phyloP scores from a whole-genome alignment of 2,113 vertebrate species.

The Falco punctatus region DNA sequence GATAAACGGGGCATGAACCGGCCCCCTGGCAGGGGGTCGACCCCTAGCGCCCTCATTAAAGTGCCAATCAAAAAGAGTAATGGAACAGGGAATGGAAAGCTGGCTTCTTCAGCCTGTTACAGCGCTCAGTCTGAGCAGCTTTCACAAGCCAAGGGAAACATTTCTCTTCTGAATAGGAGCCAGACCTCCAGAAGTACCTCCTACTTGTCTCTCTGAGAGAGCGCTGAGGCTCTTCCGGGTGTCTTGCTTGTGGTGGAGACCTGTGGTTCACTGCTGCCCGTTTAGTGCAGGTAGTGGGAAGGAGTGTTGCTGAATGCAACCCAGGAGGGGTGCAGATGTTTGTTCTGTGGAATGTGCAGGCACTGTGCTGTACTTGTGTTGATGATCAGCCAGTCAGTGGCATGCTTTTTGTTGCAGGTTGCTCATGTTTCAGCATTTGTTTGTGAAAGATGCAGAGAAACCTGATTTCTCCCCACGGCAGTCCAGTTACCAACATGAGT shows the following conservation, averaged over 20 bases:
- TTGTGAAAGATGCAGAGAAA: not conserved
- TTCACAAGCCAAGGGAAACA: conserved; percentile 49
- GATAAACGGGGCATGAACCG: conserved; percentile 90
- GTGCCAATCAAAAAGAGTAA: conserved; percentile 95
- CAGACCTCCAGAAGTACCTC: conserved; percentile 9
- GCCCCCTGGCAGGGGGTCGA: conserved; percentile 89
- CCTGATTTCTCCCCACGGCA: not conserved
- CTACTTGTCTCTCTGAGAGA: not conserved
- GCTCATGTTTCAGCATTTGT: rapidly evolving
- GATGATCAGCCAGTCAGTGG: rapidly evolving
- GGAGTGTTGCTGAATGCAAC: rapidly evolving
- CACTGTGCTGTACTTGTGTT: not conserved
- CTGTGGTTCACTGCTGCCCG: no score
- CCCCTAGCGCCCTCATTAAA: conserved; percentile 91
- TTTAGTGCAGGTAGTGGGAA: not conserved
- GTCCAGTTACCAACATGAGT: rapidly evolving
- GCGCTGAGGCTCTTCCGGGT: not conserved
- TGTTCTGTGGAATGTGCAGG: not conserved
- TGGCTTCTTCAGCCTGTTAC: conserved; percentile 16
- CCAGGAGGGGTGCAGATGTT: not conserved
- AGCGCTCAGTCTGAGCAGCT: not conserved
- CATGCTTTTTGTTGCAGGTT: no score
- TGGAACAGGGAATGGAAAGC: conserved; percentile 77
- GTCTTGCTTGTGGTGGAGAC: not conserved
- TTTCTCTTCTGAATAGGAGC: not conserved